Base-by-base conservation (phyloP, 2,888 invertebrate genomes). In the Thera obeliscata region DNA sequence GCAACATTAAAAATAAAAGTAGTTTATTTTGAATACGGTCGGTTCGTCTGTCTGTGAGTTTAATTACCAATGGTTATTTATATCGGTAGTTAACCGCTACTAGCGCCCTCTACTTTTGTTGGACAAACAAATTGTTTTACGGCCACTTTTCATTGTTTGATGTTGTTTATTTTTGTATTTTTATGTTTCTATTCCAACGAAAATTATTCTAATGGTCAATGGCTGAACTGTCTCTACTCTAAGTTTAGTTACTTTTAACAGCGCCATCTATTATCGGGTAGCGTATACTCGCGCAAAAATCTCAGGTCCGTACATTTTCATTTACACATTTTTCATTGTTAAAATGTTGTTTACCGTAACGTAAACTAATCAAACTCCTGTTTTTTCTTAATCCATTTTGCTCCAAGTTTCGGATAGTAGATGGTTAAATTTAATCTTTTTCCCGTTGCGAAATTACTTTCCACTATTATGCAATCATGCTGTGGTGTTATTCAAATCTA, bases 31-130 rank as follows among this genome's bases (percentile, higher is more conserved):
- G 75, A 82, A 80, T 79, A 75, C 77, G 68, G 81, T 82, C 83
- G 80, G 81, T 80, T 78, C 77, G 86, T 83, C 85, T 84, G 85
- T 75, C 80, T 76, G 75, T 78, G 79, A 77, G 79, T 85, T 84
- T 86, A 84, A 85, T 85, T 85, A 82, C 85, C 76, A 73, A 75
- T 74, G 75, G 79, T 78, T 85, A 85, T 86, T 84, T 86, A 85
- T 85, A 85, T 78, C 80, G 76, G 70, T 71, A 76, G 76, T 77
- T 74, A 76, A 75, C 76, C 69, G 76, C 69, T 72, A 76, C 78
- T 77, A 80, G 77, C 79, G 79, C 80, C 80, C 79, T 78, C 81
- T 81, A 78, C 81, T 82, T 81, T 81, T 82, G 80, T 77, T 78
- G 77, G 67, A 79, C 83, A 84, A 85, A 86, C 81, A 85, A 80